These are phyloP conservation scores for Spatulosminthurus flaviceps DNA, from an alignment of 2,888 invertebrate species.

Conservation along the genomic window DNA sequence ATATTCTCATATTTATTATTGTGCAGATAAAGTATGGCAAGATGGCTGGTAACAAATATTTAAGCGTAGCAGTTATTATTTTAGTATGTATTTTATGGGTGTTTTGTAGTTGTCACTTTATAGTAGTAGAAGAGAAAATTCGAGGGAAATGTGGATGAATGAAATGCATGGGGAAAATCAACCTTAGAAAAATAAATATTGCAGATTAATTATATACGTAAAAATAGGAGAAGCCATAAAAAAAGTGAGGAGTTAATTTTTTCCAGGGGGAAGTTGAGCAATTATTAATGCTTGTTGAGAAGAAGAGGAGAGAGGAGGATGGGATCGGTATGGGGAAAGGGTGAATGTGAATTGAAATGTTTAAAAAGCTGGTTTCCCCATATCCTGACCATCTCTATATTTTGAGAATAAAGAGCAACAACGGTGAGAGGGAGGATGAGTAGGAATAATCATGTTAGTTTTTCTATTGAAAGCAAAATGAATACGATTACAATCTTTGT, in stretches of 20 bases:
- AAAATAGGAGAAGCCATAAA: neutral
- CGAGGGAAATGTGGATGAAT: too few relatives aligned
- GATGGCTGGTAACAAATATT: neutral
- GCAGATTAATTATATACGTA: neutral
- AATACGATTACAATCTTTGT: conserved; percentile 18
- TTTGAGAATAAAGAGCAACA: conserved; percentile 9
- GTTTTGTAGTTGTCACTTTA: too few relatives aligned
- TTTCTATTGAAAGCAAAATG: neutral
- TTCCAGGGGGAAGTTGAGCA: neutral
- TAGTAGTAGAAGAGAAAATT: too few relatives aligned
- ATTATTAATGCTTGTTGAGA: neutral
- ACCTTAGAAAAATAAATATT: neutral
- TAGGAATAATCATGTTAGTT: conserved; percentile 9
- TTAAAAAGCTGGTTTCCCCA: neutral
- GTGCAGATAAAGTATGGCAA: too few relatives aligned
- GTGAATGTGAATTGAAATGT: too few relatives aligned
- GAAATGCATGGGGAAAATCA: too few relatives aligned
- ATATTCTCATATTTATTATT: too few relatives aligned
- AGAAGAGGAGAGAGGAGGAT: too few relatives aligned
- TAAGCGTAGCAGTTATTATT: neutral
- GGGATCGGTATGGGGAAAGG: neutral
- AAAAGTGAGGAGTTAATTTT: neutral
- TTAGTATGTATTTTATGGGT: too few relatives aligned
- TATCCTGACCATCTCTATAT: neutral
- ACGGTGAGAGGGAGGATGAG: conserved; percentile 13